These are phyloP conservation scores for Idaea aversata DNA, from an alignment of 2,888 invertebrate species.

Conservation along the genomic window DNA sequence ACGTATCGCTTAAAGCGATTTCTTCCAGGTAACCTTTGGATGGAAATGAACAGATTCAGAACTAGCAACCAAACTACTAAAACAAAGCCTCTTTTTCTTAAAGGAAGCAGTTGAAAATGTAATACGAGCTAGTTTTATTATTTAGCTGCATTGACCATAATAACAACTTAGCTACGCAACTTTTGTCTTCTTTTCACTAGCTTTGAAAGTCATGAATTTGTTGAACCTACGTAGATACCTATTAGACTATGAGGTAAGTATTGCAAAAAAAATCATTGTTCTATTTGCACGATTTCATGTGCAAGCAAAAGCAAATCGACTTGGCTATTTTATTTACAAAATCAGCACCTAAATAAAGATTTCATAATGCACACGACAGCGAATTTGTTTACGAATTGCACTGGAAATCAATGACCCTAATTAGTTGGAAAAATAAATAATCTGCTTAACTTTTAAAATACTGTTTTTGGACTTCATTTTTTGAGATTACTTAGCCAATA, in stretches of 20 bases:
- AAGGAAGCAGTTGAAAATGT: no score
- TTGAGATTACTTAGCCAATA: not conserved
- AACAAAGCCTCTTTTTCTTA: no score
- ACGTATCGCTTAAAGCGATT: no score
- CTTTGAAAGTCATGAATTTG: not conserved
- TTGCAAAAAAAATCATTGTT: not conserved
- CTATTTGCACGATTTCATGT: not conserved
- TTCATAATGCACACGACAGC: not conserved
- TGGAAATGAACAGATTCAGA: no score
- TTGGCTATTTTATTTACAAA: not conserved
- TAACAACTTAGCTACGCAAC: no score
- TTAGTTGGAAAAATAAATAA: not conserved
- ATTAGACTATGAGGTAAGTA: not conserved
- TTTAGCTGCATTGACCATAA: no score
- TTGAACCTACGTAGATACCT: not conserved
- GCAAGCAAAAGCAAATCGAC: not conserved
- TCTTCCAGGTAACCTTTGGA: no score
- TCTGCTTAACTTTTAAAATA: constrained; percentile 1
- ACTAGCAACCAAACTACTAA: no score
- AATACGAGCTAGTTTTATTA: no score
- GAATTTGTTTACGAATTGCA: not conserved
- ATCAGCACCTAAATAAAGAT: not conserved
- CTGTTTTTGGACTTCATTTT: not conserved
- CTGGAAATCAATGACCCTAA: not conserved
- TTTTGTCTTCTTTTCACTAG: not conserved